These are phyloP conservation scores for Sebastes miniatus DNA, from an alignment of 2,797 vertebrate species.

Conservation along the genomic window DNA sequence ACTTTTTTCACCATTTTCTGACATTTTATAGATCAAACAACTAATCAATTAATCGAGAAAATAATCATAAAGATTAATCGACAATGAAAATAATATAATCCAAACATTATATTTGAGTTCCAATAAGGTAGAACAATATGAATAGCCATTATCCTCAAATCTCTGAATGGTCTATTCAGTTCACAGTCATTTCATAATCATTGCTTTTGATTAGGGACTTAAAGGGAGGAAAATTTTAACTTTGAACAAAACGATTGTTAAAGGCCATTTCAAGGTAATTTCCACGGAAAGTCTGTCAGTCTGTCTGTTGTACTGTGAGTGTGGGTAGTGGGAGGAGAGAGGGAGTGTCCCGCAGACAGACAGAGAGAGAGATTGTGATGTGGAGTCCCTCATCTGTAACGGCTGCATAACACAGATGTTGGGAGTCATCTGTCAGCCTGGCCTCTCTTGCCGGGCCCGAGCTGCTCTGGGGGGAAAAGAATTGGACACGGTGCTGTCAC, in stretches of 20 bases:
- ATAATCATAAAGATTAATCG: too few species aligned
- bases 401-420: slow-evolving; percentile 99
- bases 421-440: slow-evolving; percentile 99
- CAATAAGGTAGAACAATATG: background rate
- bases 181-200: slow-evolving; percentile 67
- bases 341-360: slow-evolving; percentile 74
- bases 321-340: slow-evolving; percentile 71
- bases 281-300: slow-evolving; percentile 74
- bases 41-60: too few species aligned
- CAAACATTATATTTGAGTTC: background rate
- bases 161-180: slow-evolving; percentile 29
- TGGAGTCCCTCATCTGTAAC: slow-evolving; percentile 94
- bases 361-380: slow-evolving; percentile 73
- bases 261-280: slow-evolving; percentile 80
- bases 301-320: slow-evolving; percentile 62
- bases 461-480: slow-evolving; percentile 96
- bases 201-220: slow-evolving; percentile 60
- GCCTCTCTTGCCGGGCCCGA: slow-evolving; percentile 93
- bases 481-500: slow-evolving; percentile 99
- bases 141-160: slow-evolving; percentile 12
- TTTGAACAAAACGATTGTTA: slow-evolving; percentile 70
- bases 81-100: background rate
- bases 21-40: too few species aligned
- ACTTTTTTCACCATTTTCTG: too few species aligned
- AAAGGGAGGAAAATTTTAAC: slow-evolving; percentile 64